phyloP scores from a whole-genome alignment of 2,113 vertebrate genomes.

The Danionella cerebrum region DNA sequence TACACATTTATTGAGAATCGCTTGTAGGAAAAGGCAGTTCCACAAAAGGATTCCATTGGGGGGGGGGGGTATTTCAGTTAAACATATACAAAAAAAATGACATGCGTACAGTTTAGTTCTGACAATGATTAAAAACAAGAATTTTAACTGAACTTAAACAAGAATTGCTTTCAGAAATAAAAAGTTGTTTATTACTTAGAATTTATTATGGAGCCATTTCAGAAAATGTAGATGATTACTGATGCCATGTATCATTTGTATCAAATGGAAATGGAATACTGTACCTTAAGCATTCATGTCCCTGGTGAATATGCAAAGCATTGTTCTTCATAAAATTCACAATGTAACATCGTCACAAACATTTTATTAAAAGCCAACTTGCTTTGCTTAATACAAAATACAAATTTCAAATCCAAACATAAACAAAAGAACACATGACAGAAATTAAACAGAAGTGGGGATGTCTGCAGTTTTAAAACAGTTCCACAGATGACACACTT shows the following conservation, averaged over 20 bases:
- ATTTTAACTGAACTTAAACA: no score
- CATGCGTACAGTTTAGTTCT: no score
- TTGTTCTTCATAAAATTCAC: constrained; percentile 25
- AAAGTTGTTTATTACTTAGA: no score
- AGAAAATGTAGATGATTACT: no score
- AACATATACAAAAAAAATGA: no score
- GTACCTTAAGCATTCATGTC: constrained; percentile 39
- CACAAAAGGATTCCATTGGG: no score
- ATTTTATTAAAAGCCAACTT: constrained; percentile 68
- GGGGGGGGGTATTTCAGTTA: no score
- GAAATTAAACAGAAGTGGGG: constrained; percentile 18
- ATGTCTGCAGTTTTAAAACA: constrained; percentile 45
- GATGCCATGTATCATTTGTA: no score
- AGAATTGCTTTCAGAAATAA: no score
- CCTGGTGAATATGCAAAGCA: constrained; percentile 9
- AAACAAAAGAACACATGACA: constrained; percentile 32
- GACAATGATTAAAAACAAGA: no score
- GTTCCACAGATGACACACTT: constrained; percentile 20
- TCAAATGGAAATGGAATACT: constrained; percentile 46
- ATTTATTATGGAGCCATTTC: no score
- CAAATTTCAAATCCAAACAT: constrained; percentile 38
- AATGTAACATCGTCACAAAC: constrained; percentile 53
- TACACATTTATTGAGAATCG: neutral
- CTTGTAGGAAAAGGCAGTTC: no score
- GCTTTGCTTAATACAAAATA: constrained; percentile 52